phyloP scores from a whole-genome alignment of 2,888 invertebrate species.

The Sisyra nigra region DNA sequence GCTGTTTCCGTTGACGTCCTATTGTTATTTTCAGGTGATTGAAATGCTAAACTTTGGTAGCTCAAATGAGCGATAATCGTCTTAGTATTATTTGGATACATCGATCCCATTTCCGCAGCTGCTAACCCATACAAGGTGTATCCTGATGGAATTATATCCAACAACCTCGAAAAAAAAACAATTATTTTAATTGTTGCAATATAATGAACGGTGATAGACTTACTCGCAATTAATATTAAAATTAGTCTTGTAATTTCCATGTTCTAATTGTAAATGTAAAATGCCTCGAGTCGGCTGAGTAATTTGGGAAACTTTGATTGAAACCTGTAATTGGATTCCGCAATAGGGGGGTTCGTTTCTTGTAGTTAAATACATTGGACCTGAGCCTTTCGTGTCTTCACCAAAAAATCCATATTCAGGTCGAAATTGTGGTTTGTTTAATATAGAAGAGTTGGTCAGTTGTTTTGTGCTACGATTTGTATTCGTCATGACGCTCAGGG shows the following conservation, averaged over 20 bases:
- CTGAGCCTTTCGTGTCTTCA: constrained; percentile 27
- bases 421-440: constrained; percentile 23
- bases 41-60: constrained; percentile 20
- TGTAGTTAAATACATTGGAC: constrained; percentile 37
- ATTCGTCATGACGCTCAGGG: constrained; percentile 21
- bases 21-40: constrained; percentile 15
- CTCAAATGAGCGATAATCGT: constrained; percentile 19
- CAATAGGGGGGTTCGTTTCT: constrained; percentile 32
- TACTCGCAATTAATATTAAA: constrained; percentile 34
- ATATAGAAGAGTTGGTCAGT: constrained; percentile 13
- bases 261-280: constrained; percentile 26
- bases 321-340: constrained; percentile 35
- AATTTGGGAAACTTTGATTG: constrained; percentile 27
- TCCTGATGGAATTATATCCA: constrained; percentile 21
- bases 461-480: constrained; percentile 11
- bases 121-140: constrained; percentile 22
- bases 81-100: constrained; percentile 17
- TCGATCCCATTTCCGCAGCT: constrained; percentile 23
- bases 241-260: constrained; percentile 24
- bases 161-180: constrained; percentile 16
- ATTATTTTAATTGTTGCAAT: constrained; percentile 5
- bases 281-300: constrained; percentile 28
- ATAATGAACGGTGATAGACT: constrained; percentile 16
- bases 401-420: constrained; percentile 23
- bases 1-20: too few species aligned